Evolutionary conservation across 2,797 vertebrate species (phyloP), one percentile per base, ranked within the genome.

Genomic region (Sylvia borin): DNA sequence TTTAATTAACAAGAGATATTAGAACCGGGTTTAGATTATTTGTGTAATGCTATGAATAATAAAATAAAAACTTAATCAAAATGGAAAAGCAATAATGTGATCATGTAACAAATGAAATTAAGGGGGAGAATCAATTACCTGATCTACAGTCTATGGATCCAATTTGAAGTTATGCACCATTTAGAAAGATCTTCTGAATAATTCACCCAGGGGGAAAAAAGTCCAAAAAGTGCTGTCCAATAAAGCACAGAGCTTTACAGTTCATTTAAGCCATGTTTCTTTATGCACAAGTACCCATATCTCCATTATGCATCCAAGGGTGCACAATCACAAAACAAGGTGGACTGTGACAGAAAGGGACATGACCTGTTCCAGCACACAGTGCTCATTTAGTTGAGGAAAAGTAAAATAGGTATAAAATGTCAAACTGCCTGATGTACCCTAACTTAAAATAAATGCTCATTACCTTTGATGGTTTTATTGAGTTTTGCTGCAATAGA

Each of bases 181-280:
- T 96, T 96, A 87, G 40, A 6, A 80, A 89, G 64, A 74, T 77
- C 58, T 95, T 96, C 91, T 93, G 85, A 96, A 94, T 93, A 93
- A 95, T 94, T 96, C 65, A 53, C 71, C 85, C 84, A 36, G 55
- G 54, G n/a, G 4, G 16, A 78, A 92, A 88, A 90, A 90, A 62
- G 85, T 92, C 95, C 81, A 58, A 68, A 82, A 94, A 93, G 72
- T 88, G 57, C 60, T 91, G 76, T 93, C 85, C 89, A 96, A 95
- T 95, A 97, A 96, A 88, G 87, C 90, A 88, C 79, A 94, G 89
- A 86, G 43, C 48, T 96, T 97, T 93, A 96, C 87, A 94, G 94
- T 95, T 97, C 96, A 96, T 97, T 97, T 97, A 94, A 89, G 50
- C 62, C 54, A 76, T 90, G 90, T 90, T 96, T 96, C 94, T 96